A percentile compares a stretch with the other conserved stretches of the same genome.
phyloP scores from a whole-genome alignment of 2,888 invertebrate species.

The Epistrophella euchroma region DNA sequence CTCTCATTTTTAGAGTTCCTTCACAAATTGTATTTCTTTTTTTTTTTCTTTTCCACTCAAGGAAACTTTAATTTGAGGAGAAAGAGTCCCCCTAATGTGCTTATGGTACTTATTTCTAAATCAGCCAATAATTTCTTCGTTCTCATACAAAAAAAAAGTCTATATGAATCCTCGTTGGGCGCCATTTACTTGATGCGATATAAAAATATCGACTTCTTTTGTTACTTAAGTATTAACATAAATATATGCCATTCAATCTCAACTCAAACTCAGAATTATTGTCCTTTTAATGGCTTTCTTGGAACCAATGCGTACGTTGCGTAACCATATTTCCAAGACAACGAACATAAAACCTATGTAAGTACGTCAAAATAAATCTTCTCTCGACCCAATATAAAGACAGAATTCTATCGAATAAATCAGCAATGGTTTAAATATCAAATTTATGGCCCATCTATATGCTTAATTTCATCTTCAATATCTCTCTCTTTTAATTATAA shows the following conservation, averaged over 20 bases:
- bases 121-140: neutral
- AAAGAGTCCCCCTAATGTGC: neutral
- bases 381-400: neutral
- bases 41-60: neutral
- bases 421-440: conserved; percentile 28
- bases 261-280: conserved; percentile 5
- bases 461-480: conserved; percentile 28
- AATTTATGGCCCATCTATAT: conserved; percentile 52
- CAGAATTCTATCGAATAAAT: conserved; percentile 10
- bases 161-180: neutral
- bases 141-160: neutral
- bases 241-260: neutral
- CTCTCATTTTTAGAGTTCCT: neutral
- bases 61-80: neutral
- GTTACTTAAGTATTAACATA: neutral
- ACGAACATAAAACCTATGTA: conserved; percentile 15
- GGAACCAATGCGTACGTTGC: neutral
- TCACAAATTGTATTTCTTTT: neutral
- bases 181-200: neutral
- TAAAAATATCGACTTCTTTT: neutral
- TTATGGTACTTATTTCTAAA: neutral
- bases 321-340: conserved; percentile 5
- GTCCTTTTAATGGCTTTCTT: conserved; percentile 20
- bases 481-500: neutral
- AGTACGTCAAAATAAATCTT: neutral